Percentiles rank a stretch among this genome's conserved stretches.
Conservation (phyloP, 1,140 invertebrate species). For the Gryllus bimaculatus region DNA sequence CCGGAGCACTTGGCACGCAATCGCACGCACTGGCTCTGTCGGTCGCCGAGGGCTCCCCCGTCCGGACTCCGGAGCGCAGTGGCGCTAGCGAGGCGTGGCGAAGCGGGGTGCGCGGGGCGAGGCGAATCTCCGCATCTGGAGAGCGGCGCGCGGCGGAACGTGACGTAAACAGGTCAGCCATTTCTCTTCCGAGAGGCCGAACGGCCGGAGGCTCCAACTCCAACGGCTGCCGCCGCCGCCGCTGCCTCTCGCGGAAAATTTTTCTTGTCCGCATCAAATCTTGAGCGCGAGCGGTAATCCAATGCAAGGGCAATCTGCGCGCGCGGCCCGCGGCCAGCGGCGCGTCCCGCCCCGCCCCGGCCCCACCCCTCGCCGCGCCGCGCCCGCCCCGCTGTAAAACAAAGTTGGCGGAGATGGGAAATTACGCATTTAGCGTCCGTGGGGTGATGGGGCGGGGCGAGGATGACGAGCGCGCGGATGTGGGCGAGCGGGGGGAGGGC, state of each 20-base stretch:
- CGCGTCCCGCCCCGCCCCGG: no score
- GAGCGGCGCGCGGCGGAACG: neutral
- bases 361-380: no score
- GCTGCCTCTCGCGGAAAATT: neutral
- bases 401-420: neutral
- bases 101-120: no score
- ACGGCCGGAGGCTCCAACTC: neutral
- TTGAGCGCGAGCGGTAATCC: neutral
- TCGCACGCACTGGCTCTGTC: no score
- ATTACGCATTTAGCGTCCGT: neutral
- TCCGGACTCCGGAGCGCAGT: no score
- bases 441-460: neutral
- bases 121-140: neutral
- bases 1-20: no score
- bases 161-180: neutral
- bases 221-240: no score
- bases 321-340: no score
- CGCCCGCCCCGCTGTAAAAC: neutral
- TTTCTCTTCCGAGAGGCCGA: neutral
- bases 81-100: no score
- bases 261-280: conserved; percentile 4
- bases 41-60: no score
- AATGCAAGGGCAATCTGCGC: neutral
- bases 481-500: no score
- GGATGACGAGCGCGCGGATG: neutral